Evolutionary conservation across 1,140 invertebrate species (phyloP), one percentile per base, ranked within the genome.

Genomic region (Sitobion miscanthi): DNA sequence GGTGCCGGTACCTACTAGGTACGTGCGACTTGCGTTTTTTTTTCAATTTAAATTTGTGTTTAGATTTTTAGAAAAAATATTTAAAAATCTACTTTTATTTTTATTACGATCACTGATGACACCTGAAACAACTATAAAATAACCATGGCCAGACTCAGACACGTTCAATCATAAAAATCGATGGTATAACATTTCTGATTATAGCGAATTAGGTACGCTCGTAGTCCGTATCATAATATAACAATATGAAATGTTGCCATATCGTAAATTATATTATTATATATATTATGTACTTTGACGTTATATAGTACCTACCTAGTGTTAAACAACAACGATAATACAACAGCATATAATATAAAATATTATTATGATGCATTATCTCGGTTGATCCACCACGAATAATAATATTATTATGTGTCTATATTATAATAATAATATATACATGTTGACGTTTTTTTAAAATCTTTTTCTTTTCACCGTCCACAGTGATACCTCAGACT

Each of bases 401-500:
- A 21, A 35, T 82, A 20, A 77, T 82, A 82, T 82, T 82, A 20
- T 21, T 82, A 82, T 35, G 35, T 83, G 82, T 5, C 38, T 9
- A 38, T 77, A 83, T 82, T 82, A 17, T 6, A 83, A 42, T 38
- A 42, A 35, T 20, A 4, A 0, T 23, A 25, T 45, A 9, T 8
- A 85, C 42, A 45, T 35, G 20, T 90, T 52, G 8, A 52, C 49
- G 35, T 69, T 54, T 52, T 77, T 54, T 11, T 89, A 93, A 77
- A n/a, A 30, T 20, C 0, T 90, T 54, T 90, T 49, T n/a, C 42
- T 86, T 82, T 90, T 52, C 52, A 69, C 94, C 94, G 94, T 89
- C 96, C 96, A 62, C 96, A 99, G 98, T 98, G 97, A 98, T 99
- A 95, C 98, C 98, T 2, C 98, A 98, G 95, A 97, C 97, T 42